Percentiles rank a stretch among this genome's conserved stretches.
These are phyloP conservation scores for Orientallactaga bullata DNA, from an alignment of 2,113 vertebrate species.

Conservation along the genomic window DNA sequence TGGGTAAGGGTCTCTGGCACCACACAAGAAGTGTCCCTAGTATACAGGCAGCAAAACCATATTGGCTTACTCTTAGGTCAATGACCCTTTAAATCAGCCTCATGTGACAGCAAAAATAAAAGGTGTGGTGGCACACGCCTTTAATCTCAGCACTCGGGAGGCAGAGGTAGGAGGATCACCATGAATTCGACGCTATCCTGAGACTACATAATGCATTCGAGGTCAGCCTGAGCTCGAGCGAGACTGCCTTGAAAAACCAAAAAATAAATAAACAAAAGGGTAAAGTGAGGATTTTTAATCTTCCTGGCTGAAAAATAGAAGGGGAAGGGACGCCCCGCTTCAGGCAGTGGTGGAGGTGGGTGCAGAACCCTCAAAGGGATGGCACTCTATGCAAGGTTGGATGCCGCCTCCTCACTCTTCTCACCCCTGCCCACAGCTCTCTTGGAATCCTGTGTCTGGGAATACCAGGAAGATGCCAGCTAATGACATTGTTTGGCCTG, in stretches of 20 bases:
- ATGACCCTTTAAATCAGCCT: background rate
- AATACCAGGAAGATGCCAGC: background rate
- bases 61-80: background rate
- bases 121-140: too few relatives aligned
- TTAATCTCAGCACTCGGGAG: too few relatives aligned
- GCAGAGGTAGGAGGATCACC: too few relatives aligned
- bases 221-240: too few relatives aligned
- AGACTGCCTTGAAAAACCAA: too few relatives aligned
- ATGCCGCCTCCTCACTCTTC: too few relatives aligned
- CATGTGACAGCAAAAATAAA: accelerated
- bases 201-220: too few relatives aligned
- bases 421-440: background rate
- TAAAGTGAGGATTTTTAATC: background rate
- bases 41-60: accelerated
- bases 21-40: background rate
- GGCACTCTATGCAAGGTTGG: background rate
- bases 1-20: accelerated
- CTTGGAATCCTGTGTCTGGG: background rate
- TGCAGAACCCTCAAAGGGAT: background rate
- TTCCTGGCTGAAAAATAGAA: background rate
- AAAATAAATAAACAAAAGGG: too few relatives aligned
- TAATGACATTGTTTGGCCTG: too few relatives aligned
- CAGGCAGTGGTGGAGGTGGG: too few relatives aligned
- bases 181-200: too few relatives aligned
- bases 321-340: accelerated